A percentile compares a stretch with the other conserved stretches of the same genome.
Evolutionary conservation across 2,113 vertebrate genomes (phyloP).

Genomic region (Eulemur macaco): DNA sequence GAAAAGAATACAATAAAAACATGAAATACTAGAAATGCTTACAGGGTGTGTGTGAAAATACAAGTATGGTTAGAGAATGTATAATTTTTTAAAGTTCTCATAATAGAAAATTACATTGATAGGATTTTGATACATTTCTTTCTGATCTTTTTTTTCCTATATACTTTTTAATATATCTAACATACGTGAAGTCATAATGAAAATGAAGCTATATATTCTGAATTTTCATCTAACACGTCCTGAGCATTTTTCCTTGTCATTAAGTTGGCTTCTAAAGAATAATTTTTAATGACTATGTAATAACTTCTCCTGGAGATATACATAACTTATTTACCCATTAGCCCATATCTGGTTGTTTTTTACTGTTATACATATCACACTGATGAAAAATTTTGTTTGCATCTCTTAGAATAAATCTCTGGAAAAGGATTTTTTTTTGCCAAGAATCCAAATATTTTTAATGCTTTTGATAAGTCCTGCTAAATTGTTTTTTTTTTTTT

Average conservation of each 20-base stretch:
- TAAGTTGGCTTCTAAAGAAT: slow-evolving; percentile 17
- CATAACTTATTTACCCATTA: background rate
- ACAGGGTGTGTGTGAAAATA: background rate
- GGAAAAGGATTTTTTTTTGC: background rate
- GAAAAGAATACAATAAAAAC: background rate
- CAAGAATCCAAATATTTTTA: slow-evolving; percentile 11
- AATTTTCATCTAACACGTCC: background rate
- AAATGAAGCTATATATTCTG: background rate
- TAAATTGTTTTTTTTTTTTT: background rate
- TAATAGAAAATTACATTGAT: background rate
- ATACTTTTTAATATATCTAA: background rate
- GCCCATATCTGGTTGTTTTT: background rate
- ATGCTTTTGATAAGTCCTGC: background rate
- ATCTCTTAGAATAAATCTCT: background rate
- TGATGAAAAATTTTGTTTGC: background rate
- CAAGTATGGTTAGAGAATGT: background rate
- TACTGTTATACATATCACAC: background rate
- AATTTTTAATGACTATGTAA: background rate
- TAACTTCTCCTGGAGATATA: background rate
- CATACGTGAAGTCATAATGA: background rate
- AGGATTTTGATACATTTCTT: background rate
- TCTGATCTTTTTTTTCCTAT: background rate
- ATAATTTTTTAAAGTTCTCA: background rate
- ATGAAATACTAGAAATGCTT: background rate
- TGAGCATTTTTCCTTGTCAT: background rate